A percentile compares a stretch with the other conserved stretches of the same genome.
Evolutionary conservation across 1,140 invertebrate genomes (phyloP).

Genomic region (Cardiocondyla obscurior): DNA sequence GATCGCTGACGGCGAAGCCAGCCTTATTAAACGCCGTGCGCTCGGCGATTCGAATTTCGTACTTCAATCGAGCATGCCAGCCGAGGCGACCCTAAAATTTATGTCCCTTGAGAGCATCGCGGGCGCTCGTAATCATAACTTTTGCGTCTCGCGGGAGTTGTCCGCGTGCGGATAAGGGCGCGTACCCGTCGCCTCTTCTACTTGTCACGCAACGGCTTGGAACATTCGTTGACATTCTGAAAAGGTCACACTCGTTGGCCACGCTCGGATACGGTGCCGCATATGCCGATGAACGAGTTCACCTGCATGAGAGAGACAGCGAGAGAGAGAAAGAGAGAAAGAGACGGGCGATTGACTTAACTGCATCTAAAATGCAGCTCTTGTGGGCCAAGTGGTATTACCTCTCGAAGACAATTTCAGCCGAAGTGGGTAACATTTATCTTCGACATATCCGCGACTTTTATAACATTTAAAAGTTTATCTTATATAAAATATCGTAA

Average conservation of each 20-base stretch:
- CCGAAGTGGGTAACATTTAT: background rate
- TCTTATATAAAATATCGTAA: background rate
- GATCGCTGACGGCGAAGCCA: slow-evolving; percentile 3
- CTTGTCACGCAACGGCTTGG: slow-evolving; percentile 42
- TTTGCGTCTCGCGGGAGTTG: slow-evolving; percentile 7
- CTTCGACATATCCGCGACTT: background rate
- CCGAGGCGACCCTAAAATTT: slow-evolving; percentile 34
- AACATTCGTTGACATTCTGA: slow-evolving; percentile 41
- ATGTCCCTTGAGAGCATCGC: slow-evolving; percentile 1
- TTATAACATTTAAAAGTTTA: background rate
- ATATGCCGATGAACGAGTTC: background rate
- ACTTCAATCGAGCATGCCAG: slow-evolving; percentile 24
- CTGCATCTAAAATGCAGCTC: slow-evolving; percentile 32
- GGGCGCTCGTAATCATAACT: slow-evolving; percentile 45
- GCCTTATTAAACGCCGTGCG: slow-evolving; percentile 45
- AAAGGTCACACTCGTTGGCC: slow-evolving; percentile 39
- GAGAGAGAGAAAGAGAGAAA: slow-evolving; percentile 11
- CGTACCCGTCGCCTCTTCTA: slow-evolving; percentile 22
- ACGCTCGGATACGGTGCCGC: background rate
- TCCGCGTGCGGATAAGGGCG: slow-evolving; percentile 11
- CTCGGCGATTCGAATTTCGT: slow-evolving; percentile 16
- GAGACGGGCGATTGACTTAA: slow-evolving; percentile 15
- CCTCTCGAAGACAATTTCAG: slow-evolving; percentile 23
- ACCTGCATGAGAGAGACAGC: background rate
- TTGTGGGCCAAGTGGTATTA: background rate